Evolutionary conservation across 1,140 invertebrate genomes (phyloP).

Genomic region (Planococcus citri): DNA sequence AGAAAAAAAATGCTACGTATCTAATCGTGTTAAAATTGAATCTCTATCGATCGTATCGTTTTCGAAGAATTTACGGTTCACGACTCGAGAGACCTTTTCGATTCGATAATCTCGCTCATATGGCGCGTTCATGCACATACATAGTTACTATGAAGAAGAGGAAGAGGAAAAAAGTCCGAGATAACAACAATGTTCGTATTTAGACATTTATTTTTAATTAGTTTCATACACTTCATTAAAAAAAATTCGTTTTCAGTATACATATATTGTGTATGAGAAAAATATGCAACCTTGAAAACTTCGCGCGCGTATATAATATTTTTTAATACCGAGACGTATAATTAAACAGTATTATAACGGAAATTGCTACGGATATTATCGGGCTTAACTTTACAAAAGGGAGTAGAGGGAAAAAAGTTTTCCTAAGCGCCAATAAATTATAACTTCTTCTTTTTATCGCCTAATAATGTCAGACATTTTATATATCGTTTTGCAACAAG

Average conservation of each 20-base stretch:
- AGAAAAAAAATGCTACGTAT: too few species aligned
- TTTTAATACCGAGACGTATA: not conserved
- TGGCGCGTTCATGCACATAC: not conserved
- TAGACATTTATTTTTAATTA: conserved; percentile 4
- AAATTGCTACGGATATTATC: not conserved
- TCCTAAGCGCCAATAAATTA: conserved; percentile 14
- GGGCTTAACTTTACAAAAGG: too few species aligned
- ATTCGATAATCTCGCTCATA: not conserved
- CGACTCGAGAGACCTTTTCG: not conserved
- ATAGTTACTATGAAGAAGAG: too few species aligned
- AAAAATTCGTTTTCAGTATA: not conserved
- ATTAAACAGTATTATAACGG: not conserved
- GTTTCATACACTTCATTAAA: not conserved
- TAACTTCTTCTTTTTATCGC: conserved; percentile 9
- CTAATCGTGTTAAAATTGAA: not conserved
- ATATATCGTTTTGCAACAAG: conserved; percentile 16
- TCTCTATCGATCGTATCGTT: not conserved
- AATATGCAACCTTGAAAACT: not conserved
- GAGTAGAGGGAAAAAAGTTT: too few species aligned
- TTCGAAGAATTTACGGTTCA: not conserved
- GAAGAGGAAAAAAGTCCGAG: not conserved
- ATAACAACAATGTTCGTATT: not conserved
- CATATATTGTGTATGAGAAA: not conserved
- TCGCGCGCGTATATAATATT: not conserved
- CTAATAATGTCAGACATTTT: conserved; percentile 5